Percentiles rank a stretch among this genome's conserved stretches.
phyloP scores from a whole-genome alignment of 92 coral and sea anemone species.

The Epizoanthus illoricatus region DNA sequence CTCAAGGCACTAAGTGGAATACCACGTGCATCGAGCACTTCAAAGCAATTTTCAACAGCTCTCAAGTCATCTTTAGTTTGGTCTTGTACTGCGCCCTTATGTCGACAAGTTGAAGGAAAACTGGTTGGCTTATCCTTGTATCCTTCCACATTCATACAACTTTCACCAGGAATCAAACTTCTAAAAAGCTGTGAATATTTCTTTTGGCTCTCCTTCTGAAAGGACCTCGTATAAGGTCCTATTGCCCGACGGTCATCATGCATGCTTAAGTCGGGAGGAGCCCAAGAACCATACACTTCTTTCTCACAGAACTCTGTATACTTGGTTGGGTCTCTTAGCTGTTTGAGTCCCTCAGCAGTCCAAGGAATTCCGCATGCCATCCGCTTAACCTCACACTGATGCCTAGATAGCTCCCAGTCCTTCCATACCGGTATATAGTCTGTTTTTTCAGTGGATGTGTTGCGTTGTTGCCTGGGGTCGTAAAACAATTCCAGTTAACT shows the following conservation, averaged over 20 bases:
- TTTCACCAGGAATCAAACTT: slow-evolving; percentile 47
- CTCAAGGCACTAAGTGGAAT: slow-evolving; percentile 4
- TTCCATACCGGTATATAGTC: slow-evolving; percentile 64
- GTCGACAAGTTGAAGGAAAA: slow-evolving; percentile 66
- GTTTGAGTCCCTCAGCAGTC: slow-evolving; percentile 63
- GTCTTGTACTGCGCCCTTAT: background rate
- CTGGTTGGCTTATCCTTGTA: slow-evolving; percentile 42
- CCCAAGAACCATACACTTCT: slow-evolving; percentile 86
- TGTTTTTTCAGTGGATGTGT: background rate
- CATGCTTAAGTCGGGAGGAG: slow-evolving; percentile 51
- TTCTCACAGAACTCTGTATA: slow-evolving; percentile 74
- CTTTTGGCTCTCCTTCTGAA: slow-evolving; percentile 47
- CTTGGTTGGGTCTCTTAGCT: slow-evolving; percentile 59
- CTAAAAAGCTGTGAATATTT: slow-evolving; percentile 49
- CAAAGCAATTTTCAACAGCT: background rate
- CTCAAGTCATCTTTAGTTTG: background rate
- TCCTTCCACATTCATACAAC: background rate
- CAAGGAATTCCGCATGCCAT: slow-evolving; percentile 80
- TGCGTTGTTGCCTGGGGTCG: background rate
- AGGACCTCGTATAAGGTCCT: slow-evolving; percentile 22
- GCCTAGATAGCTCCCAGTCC: slow-evolving; percentile 67
- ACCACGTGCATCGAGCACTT: background rate
- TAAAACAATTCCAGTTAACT: background rate
- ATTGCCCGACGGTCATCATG: background rate
- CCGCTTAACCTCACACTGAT: slow-evolving; percentile 53